phyloP scores from a whole-genome alignment of 2,113 vertebrate species.

The Gopherus evgoodei region DNA sequence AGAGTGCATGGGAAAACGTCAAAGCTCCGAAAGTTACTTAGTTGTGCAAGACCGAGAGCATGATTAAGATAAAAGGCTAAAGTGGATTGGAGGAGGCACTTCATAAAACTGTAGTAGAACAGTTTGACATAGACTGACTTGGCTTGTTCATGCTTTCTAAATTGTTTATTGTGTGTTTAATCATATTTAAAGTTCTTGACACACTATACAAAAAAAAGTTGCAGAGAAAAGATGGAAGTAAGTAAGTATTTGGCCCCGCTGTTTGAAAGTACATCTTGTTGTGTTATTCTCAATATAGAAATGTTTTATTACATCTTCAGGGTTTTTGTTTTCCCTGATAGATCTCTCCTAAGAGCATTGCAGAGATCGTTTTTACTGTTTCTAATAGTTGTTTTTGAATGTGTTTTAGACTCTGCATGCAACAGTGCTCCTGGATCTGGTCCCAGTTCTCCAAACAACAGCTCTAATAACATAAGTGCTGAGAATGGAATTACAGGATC shows the following conservation, averaged over 20 bases:
- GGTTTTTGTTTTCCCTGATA: not conserved
- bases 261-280: not conserved
- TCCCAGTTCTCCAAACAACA: conserved; percentile 98
- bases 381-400: conserved; percentile 43
- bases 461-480: conserved; percentile 92
- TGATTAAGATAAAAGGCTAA: not conserved
- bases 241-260: conserved; percentile 23
- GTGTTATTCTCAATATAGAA: not conserved
- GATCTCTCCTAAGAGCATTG: not conserved
- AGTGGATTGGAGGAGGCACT: not conserved
- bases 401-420: conserved; percentile 90
- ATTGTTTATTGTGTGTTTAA: conserved; percentile 5
- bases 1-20: not conserved
- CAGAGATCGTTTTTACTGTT: not conserved
- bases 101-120: not conserved
- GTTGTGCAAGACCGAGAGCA: not conserved
- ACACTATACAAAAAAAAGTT: not conserved
- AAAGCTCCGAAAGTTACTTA: not conserved
- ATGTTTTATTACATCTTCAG: not conserved
- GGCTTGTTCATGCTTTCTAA: not conserved
- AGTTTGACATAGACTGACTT: not conserved
- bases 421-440: conserved; percentile 97
- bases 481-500: conserved; percentile 91
- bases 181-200: not conserved
- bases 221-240: not conserved